Base-by-base conservation (phyloP, 1,140 invertebrate genomes). In the Cephus cinctus region DNA sequence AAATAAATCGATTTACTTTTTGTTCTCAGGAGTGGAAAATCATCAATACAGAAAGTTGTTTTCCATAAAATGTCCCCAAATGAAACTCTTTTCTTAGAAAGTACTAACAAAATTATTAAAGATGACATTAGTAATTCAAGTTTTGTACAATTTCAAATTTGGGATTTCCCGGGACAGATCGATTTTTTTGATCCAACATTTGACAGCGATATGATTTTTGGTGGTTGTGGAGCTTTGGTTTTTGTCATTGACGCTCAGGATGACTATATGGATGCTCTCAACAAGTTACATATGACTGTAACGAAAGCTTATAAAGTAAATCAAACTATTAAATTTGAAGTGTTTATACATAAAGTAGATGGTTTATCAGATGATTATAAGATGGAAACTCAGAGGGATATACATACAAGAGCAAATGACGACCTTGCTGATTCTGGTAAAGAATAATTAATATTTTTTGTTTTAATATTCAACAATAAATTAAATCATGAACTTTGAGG, bases 51-150 rank as follows among this genome's bases (percentile, higher is more conserved):
- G 73, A 99, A 99, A 82, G 98, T 99, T 5, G 97, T 99, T 9
- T 99, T 99, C 78, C 96, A 99, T 67, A 99, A 99, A 81, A 98
- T 99, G 92, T 97, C 96, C 8, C 98, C 98, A 5, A 99, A 98
- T 79, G 97, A 99, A 79, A 99, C 98, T 3, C 78, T 99, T n/a
- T 99, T 99, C 63, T 78, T 99, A 27, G 97, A 98, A 76, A 96
- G 94, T 57, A 99, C 96, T 44, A 98, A 96, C 70, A 96, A 98
- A 82, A 96, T 99, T 56, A 90, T 96, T 2, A 98, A 98, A 80
- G 95, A 98, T 78, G 94, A 97, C 79, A 92, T 93, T 50, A 89
- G 94, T 55, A 97, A 98, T 69, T 90, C 94, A 50, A 98, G 96
- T 61, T 99, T 99, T 83, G 95, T 99, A 22, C 95, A 98, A 67